Percentiles rank a stretch among this genome's conserved stretches.
These are phyloP conservation scores for Zaprionus ornatus DNA, from an alignment of 1,140 invertebrate genomes.

Conservation along the genomic window DNA sequence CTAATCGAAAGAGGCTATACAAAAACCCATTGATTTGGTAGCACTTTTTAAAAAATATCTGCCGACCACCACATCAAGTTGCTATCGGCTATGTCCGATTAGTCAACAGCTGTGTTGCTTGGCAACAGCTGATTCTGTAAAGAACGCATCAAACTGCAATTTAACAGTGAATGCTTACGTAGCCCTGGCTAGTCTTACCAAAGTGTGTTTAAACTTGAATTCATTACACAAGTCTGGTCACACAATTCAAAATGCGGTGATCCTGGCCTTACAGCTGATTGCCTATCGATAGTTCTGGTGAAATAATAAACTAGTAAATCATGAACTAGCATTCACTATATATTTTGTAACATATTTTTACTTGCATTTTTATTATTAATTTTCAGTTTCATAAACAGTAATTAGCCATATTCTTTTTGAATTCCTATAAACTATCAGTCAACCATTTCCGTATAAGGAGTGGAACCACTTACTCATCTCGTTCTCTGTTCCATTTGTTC, in stretches of 20 bases:
- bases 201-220: too few species aligned
- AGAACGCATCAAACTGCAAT: too few species aligned
- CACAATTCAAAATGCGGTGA: not conserved
- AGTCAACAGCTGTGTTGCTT: not conserved
- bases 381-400: not conserved
- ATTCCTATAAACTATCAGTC: not conserved
- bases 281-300: not conserved
- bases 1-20: not conserved
- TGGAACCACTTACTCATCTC: not conserved
- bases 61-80: slow-evolving; percentile 6
- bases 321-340: too few species aligned
- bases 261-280: not conserved
- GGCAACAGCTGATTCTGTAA: not conserved
- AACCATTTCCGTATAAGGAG: not conserved
- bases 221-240: not conserved
- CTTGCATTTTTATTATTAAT: not conserved
- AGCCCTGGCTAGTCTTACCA: too few species aligned
- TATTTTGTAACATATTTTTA: not conserved
- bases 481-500: not conserved
- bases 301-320: too few species aligned
- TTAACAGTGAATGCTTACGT: too few species aligned
- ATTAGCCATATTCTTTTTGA: too few species aligned
- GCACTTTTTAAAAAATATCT: slow-evolving; percentile 1
- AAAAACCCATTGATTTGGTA: not conserved
- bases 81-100: not conserved